Percentiles rank a stretch among this genome's conserved stretches.
These are phyloP conservation scores for Gobio gobio DNA, from an alignment of 2,113 vertebrate genomes.

Conservation along the genomic window DNA sequence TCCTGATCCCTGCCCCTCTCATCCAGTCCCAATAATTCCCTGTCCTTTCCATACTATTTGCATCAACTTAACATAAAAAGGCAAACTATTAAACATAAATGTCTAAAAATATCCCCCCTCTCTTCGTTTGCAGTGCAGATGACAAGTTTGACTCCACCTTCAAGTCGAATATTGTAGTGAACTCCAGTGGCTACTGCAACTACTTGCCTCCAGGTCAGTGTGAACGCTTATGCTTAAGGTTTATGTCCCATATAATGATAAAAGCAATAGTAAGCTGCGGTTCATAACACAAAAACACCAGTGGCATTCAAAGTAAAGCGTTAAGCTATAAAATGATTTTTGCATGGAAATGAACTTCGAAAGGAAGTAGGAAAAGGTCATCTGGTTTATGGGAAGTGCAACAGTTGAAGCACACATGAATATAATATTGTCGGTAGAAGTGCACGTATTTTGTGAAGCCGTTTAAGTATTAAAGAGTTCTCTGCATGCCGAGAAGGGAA, in stretches of 20 bases:
- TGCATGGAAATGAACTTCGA: not conserved
- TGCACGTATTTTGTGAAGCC: not conserved
- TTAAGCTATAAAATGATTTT: slow-evolving; percentile 4
- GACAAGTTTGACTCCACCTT: slow-evolving; percentile 84
- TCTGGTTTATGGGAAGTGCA: not conserved
- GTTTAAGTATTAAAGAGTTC: not conserved
- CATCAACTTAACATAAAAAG: too few relatives aligned
- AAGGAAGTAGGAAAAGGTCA: not conserved
- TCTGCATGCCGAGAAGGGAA: not conserved
- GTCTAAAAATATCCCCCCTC: slow-evolving; percentile 31
- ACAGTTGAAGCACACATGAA: not conserved
- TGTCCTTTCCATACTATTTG: not conserved
- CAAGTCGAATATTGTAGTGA: slow-evolving; percentile 81
- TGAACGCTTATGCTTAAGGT: not conserved
- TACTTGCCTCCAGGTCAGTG: slow-evolving; percentile 81
- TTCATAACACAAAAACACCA: not conserved
- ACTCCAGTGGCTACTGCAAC: slow-evolving; percentile 80
- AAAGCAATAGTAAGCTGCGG: not conserved
- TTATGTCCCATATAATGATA: not conserved
- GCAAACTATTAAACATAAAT: not conserved
- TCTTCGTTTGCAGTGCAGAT: slow-evolving; percentile 75
- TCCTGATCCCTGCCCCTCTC: not conserved
- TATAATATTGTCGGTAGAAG: not conserved
- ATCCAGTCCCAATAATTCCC: not conserved
- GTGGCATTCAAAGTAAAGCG: not conserved